Conservation (phyloP, 2,797 vertebrate genomes). For the Sarcophilus harrisii region DNA sequence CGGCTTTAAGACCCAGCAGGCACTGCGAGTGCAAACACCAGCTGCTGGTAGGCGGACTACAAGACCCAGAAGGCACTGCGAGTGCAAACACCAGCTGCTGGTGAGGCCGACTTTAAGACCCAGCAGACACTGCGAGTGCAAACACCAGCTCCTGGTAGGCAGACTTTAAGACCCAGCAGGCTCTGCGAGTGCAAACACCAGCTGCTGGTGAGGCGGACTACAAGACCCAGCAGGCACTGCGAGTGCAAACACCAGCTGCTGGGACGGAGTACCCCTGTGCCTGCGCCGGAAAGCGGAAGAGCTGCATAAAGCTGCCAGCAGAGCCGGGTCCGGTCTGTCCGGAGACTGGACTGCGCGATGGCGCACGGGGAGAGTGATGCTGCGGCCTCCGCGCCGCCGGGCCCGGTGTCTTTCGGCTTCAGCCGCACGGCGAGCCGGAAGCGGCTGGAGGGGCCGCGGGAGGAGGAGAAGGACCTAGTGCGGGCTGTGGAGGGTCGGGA, state of each 20-base stretch:
- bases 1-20: no score
- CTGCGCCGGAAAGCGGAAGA: background rate
- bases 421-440: constrained; percentile 66
- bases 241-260: no score
- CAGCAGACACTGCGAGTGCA: background rate
- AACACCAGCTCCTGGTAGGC: no score
- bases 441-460: constrained; percentile 13
- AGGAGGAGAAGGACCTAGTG: constrained; percentile 72
- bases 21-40: no score
- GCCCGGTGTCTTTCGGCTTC: constrained; percentile 78
- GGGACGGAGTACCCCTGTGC: no score
- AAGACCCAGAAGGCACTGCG: background rate
- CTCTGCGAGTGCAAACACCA: no score
- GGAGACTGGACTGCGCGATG: constrained; percentile 59
- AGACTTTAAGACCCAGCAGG: no score
- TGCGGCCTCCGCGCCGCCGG: background rate
- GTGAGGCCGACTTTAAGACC: background rate
- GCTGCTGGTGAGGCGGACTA: no score
- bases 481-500: constrained; percentile 69
- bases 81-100: no score
- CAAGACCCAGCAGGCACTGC: no score
- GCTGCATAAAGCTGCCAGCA: constrained; percentile 20
- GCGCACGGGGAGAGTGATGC: background rate
- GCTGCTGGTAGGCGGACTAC: no score
- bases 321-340: background rate